Evolutionary conservation across 2,888 invertebrate species (phyloP), one percentile per base, ranked within the genome.

Genomic region (Aphodius sticticus): DNA sequence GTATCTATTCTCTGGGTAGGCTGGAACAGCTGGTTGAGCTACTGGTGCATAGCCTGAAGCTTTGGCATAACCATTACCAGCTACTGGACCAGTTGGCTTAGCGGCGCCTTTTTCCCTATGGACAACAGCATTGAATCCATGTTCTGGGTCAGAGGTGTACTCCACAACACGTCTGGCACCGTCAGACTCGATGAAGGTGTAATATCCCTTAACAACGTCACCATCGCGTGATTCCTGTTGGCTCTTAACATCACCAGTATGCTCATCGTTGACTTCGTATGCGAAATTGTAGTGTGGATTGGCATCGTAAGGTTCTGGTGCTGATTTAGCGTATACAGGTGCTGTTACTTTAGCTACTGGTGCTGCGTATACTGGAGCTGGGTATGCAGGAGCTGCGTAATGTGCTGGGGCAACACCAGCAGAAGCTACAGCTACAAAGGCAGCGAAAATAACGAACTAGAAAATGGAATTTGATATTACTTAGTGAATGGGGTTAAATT

Each of bases 41-140:
- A 86, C 78, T 72, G 81, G 80, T 69, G 83, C 84, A 15, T 84
- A 83, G 70, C 81, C 76, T 79, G 81, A 82, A 69, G 83, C 81
- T 5, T 88, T 86, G 82, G 87, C 87, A 74, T 74, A 74, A 74
- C 36, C 74, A 36, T 35, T 35, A 53, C 88, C 89, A 85, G 90
- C 89, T 2, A 87, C 87, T 83, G 74, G 74, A 35, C 74, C 74
- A 35, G 74, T 74, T 74, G 74, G 74, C n/a, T 86, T 85, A 14
- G 85, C 85, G 2, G 86, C 89, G 7, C 90, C 85, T 16, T 91
- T 90, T 84, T 91, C 90, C 77, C 90, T 90, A 83, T 89, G 90
- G 16, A 92, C 92, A 72, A 92, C 90, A 80, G 92, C 92, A 84
- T 92, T 92, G 90, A 92, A 92, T 76, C 92, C 92, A 84, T 92